Conservation (phyloP, 1,140 invertebrate species). For the Antheraea mylitta region DNA sequence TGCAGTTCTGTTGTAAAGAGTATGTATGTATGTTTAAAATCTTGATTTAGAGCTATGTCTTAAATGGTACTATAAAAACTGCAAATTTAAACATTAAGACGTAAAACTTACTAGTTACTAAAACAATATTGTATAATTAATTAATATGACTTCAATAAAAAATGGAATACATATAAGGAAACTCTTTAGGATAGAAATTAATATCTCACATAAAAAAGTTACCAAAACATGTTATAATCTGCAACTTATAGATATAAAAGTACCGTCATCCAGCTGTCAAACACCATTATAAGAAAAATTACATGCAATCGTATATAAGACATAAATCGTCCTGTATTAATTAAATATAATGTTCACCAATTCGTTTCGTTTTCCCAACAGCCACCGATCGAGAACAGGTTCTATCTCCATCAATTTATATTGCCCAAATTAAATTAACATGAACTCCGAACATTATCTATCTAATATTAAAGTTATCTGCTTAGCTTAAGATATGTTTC, state of each 20-base stretch:
- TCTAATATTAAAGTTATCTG: constrained; percentile 25
- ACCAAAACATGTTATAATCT: no score
- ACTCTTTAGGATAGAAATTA: no score
- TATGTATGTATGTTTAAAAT: not conserved
- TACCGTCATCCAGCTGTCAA: not conserved
- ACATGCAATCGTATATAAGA: constrained; percentile 35
- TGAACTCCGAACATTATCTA: constrained; percentile 39
- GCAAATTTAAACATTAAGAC: not conserved
- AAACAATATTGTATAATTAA: not conserved
- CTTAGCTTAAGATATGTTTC: constrained; percentile 13
- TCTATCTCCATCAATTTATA: constrained; percentile 42
- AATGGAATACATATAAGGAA: no score
- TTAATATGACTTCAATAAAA: no score
- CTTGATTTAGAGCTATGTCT: not conserved
- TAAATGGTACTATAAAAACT: not conserved
- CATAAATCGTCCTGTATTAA: constrained; percentile 56
- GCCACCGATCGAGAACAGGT: constrained; percentile 45
- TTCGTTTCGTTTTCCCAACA: constrained; percentile 40
- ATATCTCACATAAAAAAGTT: no score
- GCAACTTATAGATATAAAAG: no score
- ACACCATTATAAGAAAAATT: constrained; percentile 33
- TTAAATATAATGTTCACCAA: constrained; percentile 56
- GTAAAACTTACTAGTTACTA: not conserved
- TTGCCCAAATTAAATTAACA: constrained; percentile 55
- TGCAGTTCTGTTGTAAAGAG: no score